These are phyloP conservation scores for Helobdella robusta DNA, from an alignment of 2,888 invertebrate genomes.

Conservation along the genomic window DNA sequence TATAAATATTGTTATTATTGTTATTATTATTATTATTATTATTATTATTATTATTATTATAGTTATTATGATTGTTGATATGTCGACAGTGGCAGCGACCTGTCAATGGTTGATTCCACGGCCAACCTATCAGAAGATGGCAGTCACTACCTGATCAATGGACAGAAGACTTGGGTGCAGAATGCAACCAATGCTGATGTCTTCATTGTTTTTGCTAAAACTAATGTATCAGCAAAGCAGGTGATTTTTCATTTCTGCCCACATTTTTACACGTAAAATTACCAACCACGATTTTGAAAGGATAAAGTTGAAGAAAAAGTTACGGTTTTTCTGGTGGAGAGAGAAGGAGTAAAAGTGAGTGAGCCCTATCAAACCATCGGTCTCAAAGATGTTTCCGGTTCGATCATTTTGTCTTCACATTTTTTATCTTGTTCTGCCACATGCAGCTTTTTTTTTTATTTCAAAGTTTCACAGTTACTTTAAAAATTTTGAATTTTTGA, in stretches of 20 bases:
- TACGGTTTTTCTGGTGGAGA: conserved; percentile 3
- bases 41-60: too few relatives aligned
- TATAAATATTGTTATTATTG: too few relatives aligned
- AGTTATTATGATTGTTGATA: too few relatives aligned
- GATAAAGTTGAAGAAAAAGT: conserved; percentile 2
- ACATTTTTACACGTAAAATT: too few relatives aligned
- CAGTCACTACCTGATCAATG: background rate
- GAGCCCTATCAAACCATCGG: conserved; percentile 1
- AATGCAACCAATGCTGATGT: background rate
- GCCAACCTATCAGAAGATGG: conserved; percentile 2
- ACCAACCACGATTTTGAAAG: too few relatives aligned
- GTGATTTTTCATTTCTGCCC: too few relatives aligned
- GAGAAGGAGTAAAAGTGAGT: background rate
- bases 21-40: too few relatives aligned
- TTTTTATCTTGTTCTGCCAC: too few relatives aligned
- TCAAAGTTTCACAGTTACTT: too few relatives aligned
- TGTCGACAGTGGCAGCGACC: conserved; percentile 12
- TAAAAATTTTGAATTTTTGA: too few relatives aligned
- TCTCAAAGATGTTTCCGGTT: background rate
- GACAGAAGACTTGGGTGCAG: conserved; percentile 14
- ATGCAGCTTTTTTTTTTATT: too few relatives aligned
- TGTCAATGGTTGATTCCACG: background rate
- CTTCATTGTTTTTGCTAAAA: conserved; percentile 16
- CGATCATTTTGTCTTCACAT: background rate
- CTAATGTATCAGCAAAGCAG: background rate